Percentiles rank a stretch among this genome's conserved stretches.
Conservation (phyloP, 2,888 invertebrate genomes). For the Steinernema hermaphroditum region DNA sequence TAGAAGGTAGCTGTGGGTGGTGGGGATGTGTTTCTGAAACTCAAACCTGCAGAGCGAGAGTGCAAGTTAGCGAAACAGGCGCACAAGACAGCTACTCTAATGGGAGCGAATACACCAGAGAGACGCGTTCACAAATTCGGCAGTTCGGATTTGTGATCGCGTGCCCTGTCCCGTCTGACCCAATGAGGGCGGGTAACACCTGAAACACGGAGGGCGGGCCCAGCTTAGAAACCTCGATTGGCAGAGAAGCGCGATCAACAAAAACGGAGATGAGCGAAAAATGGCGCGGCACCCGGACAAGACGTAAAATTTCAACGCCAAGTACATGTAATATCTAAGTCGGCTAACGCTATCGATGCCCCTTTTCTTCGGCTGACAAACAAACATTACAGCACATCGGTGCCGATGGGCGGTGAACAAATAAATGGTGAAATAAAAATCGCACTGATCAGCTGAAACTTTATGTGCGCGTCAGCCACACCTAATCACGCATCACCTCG, state of each 20-base stretch:
- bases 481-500: no score
- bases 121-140: not conserved
- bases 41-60: conserved; percentile 28
- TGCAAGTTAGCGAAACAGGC: conserved; percentile 21
- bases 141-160: conserved; percentile 3
- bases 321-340: no score
- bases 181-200: conserved; percentile 23
- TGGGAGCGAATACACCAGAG: not conserved
- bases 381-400: conserved; percentile 3
- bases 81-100: not conserved
- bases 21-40: not conserved
- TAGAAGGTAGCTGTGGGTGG: not conserved
- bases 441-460: conserved; percentile 19
- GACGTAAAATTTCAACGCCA: no score
- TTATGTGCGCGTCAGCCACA: not conserved
- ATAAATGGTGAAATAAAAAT: conserved; percentile 12
- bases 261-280: no score
- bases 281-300: no score
- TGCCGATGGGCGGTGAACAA: not conserved
- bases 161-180: conserved; percentile 31
- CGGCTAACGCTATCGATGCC: no score
- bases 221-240: not conserved
- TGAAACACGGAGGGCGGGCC: conserved; percentile 10
- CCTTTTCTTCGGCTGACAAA: not conserved
- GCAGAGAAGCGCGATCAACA: not conserved